Base-by-base conservation (phyloP, 2,113 vertebrate species). In the Scolopax mira region DNA sequence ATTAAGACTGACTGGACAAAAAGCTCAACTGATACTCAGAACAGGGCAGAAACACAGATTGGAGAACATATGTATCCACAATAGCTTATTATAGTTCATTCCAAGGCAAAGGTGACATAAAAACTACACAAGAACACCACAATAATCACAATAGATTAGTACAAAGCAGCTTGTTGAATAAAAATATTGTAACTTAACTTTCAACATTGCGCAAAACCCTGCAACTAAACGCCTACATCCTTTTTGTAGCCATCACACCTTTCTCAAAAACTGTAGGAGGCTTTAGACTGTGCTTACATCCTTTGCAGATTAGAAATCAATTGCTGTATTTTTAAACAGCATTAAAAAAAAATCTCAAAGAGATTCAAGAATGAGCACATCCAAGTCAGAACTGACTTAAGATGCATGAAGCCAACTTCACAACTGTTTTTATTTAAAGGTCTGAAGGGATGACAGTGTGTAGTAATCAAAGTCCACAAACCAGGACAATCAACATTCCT, bases 21-120 rank as follows among this genome's bases (percentile, higher is more conserved):
- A 80, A n/a, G 42, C n/a, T 73, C 2, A 0, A 48, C 5, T 7
- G 14, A 27, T 37, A 37, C 0, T 13, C 0, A 0, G 30, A 87
- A 64, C 14, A 73, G 8, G 11, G 27, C 6, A 83, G 57, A 75
- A 89, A 72, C 23, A 57, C 41, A 65, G 33, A 88, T 44, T 31
- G 39, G n/a, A 89, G 27, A 83, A 79, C 24, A 67, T 0, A 55
- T 30, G 18, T 33, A 64, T 39, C 55, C 80, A 52, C 15, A 82
- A 33, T 1, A 66, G 4, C 8, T 37, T 74, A 21, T 27, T 57
- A 39, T 11, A 85, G 74, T 28, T 82, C 18, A 66, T 42, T 66
- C 19, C 25, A 88, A 65, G 22, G 42, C 16, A 75, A 71, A 66
- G 10, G 18, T 78, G 25, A 61, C 15, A 70, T 42, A 69, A 70